Evolutionary conservation across 2,888 invertebrate species (phyloP).

Genomic region (Lydus trimaculatus): DNA sequence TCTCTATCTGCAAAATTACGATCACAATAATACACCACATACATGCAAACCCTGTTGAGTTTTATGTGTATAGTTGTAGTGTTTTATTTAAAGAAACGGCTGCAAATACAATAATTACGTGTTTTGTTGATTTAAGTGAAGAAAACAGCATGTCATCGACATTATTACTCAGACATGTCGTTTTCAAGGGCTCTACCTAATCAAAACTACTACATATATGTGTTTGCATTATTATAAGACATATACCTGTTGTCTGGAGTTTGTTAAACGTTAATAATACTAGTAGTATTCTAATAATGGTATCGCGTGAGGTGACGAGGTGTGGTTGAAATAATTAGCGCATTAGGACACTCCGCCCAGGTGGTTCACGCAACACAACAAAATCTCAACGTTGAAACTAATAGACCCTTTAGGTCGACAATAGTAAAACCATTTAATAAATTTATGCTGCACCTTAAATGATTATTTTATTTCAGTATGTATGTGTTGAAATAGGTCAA

Average conservation of each 20-base stretch:
- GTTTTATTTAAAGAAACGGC: neutral
- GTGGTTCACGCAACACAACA: constrained; percentile 46
- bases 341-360: constrained; percentile 53
- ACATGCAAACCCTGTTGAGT: neutral
- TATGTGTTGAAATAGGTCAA: neutral
- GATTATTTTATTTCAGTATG: neutral
- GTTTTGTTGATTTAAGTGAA: neutral
- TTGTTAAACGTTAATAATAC: constrained; percentile 38
- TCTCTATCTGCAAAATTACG: neutral
- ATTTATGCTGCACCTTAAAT: constrained; percentile 11
- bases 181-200: neutral
- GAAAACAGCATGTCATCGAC: neutral
- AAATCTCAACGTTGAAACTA: constrained; percentile 27
- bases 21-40: neutral
- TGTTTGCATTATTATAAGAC: neutral
- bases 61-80: neutral
- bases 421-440: neutral
- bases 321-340: constrained; percentile 55
- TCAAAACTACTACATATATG: neutral
- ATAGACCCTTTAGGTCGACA: constrained; percentile 4
- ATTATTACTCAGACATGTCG: neutral
- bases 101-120: neutral
- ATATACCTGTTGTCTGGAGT: constrained; percentile 32
- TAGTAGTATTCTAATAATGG: constrained; percentile 43
- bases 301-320: constrained; percentile 53